These are phyloP conservation scores for Loripinus fragilis DNA, from an alignment of 2,888 invertebrate genomes.

Conservation along the genomic window DNA sequence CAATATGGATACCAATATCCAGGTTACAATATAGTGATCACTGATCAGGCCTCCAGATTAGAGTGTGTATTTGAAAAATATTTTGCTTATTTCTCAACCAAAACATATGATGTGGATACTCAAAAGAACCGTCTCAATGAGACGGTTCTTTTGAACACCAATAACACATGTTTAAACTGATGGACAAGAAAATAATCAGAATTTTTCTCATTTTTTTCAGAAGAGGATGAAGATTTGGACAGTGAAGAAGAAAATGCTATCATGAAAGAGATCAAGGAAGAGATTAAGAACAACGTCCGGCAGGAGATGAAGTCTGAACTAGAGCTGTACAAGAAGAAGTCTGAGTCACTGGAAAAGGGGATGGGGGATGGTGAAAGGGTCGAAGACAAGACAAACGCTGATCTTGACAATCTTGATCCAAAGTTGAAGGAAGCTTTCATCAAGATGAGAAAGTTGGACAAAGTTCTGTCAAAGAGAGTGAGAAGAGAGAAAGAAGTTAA, in stretches of 20 bases:
- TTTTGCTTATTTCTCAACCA: too few relatives aligned
- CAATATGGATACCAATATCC: too few relatives aligned
- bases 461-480: slow-evolving; percentile 77
- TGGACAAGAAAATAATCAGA: too few relatives aligned
- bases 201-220: too few relatives aligned
- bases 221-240: slow-evolving; percentile 73
- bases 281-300: slow-evolving; percentile 77
- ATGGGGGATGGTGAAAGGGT: slow-evolving; percentile 6
- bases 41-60: too few relatives aligned
- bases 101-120: too few relatives aligned
- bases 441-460: slow-evolving; percentile 82
- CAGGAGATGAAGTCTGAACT: slow-evolving; percentile 81
- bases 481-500: slow-evolving; percentile 81
- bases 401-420: slow-evolving; percentile 76
- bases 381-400: slow-evolving; percentile 49
- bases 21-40: too few relatives aligned
- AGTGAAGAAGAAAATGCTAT: slow-evolving; percentile 81
- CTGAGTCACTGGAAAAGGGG: slow-evolving; percentile 66
- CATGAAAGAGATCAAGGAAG: slow-evolving; percentile 77
- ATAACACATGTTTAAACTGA: too few relatives aligned
- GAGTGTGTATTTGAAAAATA: too few relatives aligned
- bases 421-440: slow-evolving; percentile 78
- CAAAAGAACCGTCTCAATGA: too few relatives aligned
- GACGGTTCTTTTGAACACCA: too few relatives aligned
- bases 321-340: slow-evolving; percentile 67